Evolutionary conservation across 1,140 invertebrate species (phyloP), one percentile per base, ranked within the genome.

Genomic region (Maniola jurtina): DNA sequence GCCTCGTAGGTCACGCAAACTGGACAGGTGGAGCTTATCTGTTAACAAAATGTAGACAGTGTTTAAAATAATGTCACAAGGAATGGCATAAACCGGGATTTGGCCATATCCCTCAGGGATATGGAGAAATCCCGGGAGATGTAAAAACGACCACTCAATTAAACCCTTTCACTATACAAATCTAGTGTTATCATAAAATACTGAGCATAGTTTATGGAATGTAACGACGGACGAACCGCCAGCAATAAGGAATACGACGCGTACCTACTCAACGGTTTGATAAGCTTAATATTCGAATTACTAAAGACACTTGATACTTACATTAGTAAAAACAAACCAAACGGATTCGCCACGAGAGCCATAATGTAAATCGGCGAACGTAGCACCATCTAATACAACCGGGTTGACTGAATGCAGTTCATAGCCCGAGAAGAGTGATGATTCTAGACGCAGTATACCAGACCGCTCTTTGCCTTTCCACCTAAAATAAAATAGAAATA

Each of bases 281-380:
- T n/a, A n/a, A n/a, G n/a, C n/a, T n/a, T n/a, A n/a, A n/a, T n/a
- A n/a, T n/a, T n/a, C n/a, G n/a, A n/a, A n/a, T n/a, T n/a, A n/a
- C n/a, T n/a, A n/a, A n/a, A n/a, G n/a, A n/a, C n/a, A n/a, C n/a
- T n/a, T n/a, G n/a, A n/a, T n/a, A 25, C 91, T 90, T 79, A 94
- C 92, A 79, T 94, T 94, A 14, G 91, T 90, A 74, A 94, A 92
- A n/a, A 93, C 91, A 73, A 94, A 94, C 93, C 93, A 94, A 5
- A 93, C 79, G 15, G 91, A 92, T 75, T 94, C 93, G 11, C 88
- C 91, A 65, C 92, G 83, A 15, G 91, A 92, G 6, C 92, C 93
- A 70, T 93, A 92, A 64, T 93, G 92, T 56, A 94, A 79, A 64
- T 93, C 92, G 13, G 91, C 89, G 66, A 92, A 92, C 9, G 88